Conservation (phyloP, 2,888 invertebrate genomes). For the Sinelater perroti region DNA sequence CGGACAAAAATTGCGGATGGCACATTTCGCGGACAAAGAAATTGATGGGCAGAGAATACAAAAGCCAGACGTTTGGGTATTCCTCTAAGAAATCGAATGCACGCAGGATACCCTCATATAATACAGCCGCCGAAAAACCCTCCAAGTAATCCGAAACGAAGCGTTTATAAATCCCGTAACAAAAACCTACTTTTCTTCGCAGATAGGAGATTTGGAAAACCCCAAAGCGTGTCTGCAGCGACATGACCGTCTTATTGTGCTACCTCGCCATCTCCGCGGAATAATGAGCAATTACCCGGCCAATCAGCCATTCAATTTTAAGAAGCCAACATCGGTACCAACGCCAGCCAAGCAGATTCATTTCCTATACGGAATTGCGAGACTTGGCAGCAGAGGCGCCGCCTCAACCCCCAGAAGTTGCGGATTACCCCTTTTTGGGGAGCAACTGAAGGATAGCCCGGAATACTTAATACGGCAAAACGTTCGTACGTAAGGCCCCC, state of each 20-base stretch:
- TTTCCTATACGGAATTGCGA: conserved; percentile 10
- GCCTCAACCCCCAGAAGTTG: conserved; percentile 13
- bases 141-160: conserved; percentile 24
- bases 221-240: conserved; percentile 3
- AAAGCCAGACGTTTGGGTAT: conserved; percentile 13
- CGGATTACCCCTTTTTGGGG: conserved; percentile 15
- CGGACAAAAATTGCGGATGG: conserved; percentile 8
- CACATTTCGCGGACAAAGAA: conserved; percentile 17
- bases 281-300: conserved; percentile 21
- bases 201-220: conserved; percentile 16
- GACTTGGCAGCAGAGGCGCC: conserved; percentile 5
- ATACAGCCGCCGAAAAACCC: conserved; percentile 19
- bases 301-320: conserved; percentile 25
- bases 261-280: conserved; percentile 1
- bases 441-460: conserved; percentile 15
- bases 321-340: conserved; percentile 20
- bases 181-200: conserved; percentile 14
- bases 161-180: conserved; percentile 26
- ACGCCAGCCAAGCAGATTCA: conserved; percentile 14
- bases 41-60: conserved; percentile 10
- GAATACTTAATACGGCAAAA: conserved; percentile 17
- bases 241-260: conserved; percentile 16
- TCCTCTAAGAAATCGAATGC: conserved; percentile 19
- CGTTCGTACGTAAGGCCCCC: conserved; percentile 5
- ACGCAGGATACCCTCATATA: conserved; percentile 24